A percentile compares a stretch with the other conserved stretches of the same genome.
Conservation (phyloP, 1,140 invertebrate species). For the Dendroctonus ponderosae region DNA sequence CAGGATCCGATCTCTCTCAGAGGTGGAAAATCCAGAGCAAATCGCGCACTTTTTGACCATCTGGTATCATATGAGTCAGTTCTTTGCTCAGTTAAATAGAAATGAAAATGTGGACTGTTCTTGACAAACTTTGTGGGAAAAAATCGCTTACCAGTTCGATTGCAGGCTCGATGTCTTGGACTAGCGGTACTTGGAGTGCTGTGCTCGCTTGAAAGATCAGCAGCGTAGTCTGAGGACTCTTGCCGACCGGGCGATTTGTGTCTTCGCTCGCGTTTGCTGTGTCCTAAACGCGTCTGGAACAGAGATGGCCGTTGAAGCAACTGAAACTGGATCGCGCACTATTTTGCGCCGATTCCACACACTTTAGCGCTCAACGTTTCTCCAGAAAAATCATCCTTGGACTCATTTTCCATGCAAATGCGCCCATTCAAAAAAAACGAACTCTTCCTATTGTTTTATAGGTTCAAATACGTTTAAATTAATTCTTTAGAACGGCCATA, state of each 20-base stretch:
- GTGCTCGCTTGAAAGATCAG: conserved; percentile 70
- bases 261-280: conserved; percentile 58
- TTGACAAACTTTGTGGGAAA: background rate
- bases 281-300: conserved; percentile 61
- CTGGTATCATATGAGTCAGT: no score
- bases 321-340: no score
- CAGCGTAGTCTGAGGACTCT: conserved; percentile 67
- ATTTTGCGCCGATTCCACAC: no score
- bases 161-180: conserved; percentile 59
- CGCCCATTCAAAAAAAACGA: no score
- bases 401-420: no score
- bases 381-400: no score
- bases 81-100: background rate
- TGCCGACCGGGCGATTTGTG: conserved; percentile 53
- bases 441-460: no score
- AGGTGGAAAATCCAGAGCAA: background rate
- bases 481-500: no score
- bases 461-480: no score
- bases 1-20: background rate
- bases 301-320: conserved; percentile 13
- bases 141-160: conserved; percentile 51
- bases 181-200: conserved; percentile 69
- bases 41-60: background rate
- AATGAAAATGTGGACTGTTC: background rate
- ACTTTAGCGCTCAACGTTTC: no score